Percentiles rank a stretch among this genome's conserved stretches.
phyloP scores from a whole-genome alignment of 2,113 vertebrate species.

The Panthera leo region DNA sequence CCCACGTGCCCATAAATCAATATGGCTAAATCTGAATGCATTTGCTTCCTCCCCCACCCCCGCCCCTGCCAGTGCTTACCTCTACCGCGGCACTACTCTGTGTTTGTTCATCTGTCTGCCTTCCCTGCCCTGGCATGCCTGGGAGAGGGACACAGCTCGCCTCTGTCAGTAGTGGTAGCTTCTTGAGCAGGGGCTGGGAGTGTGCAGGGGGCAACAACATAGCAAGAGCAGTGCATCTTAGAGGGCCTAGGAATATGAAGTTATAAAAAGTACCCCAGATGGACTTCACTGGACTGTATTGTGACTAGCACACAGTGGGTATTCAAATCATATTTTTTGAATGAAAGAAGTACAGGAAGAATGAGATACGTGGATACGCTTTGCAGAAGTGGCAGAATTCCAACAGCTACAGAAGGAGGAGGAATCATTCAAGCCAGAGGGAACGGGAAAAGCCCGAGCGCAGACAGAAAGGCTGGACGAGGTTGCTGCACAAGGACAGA shows the following conservation, averaged over 20 bases:
- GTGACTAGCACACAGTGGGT: not conserved
- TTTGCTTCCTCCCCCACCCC: not conserved
- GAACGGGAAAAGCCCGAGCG: not conserved
- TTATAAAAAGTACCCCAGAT: not conserved
- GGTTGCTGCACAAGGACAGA: not conserved
- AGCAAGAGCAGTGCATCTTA: not conserved
- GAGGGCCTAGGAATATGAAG: not conserved
- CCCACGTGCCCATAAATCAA: slow-evolving; percentile 43
- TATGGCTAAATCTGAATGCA: slow-evolving; percentile 7
- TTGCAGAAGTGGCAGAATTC: not conserved
- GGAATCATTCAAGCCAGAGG: not conserved
- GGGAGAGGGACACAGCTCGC: not conserved
- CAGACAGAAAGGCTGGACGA: not conserved
- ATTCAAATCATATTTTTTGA: not conserved
- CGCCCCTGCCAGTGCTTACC: not conserved
- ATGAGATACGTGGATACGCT: not conserved
- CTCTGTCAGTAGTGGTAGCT: not conserved
- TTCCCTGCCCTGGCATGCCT: not conserved
- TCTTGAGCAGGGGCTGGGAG: not conserved
- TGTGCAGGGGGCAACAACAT: not conserved
- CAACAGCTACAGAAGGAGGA: not conserved
- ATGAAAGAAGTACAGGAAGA: not conserved
- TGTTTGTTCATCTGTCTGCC: not conserved
- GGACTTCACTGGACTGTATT: not conserved
- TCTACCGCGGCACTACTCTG: not conserved